Base-by-base conservation (phyloP, 2,113 vertebrate genomes). In the Gymnogyps californianus region DNA sequence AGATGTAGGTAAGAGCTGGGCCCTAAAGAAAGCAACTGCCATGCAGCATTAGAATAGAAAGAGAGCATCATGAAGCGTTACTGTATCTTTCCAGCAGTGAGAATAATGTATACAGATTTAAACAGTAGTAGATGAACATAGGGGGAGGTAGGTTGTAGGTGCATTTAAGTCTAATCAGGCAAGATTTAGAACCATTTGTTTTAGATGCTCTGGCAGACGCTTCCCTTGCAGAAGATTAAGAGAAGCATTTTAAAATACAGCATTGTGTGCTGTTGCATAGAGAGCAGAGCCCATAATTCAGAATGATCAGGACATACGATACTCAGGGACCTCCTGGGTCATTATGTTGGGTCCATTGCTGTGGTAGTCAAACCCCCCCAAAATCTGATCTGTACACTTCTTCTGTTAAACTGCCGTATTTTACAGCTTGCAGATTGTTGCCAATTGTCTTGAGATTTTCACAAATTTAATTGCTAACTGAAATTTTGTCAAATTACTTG, bases 1-100 rank as follows among this genome's bases (percentile, higher is more conserved):
- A 98, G 98, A 98, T 98, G 97, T 97, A 98, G 96, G 97, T 97
- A 96, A 94, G 94, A 93, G 40, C 97, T 96, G 93, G 67, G 97
- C 95, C 96, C 38, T 59, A 91, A 92, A 90, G 87, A 96, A 97
- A 96, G 95, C 82, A 70, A 98, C 92, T 92, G 96, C 93, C 93
- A 66, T 76, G 49, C 82, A 71, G 67, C 84, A 77, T 96, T 83
- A 82, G 90, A 93, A 65, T 34, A 91, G 95, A 87, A 85, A 93
- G 87, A 90, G 70, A 80, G 89, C 54, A 70, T 95, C 77, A 7
- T 40, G 77, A 89, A 49, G 85, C 31, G 14, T 90, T 91, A 38
- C 90, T 54, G 67, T 47, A 34, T 86, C 69, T 94, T 86, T 70
- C 83, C 93, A 89, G 89, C 78, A 65, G n/a, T 3, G n/a, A 69